Evolutionary conservation across 2,888 invertebrate genomes (phyloP).

Genomic region (Galerucella nymphaeae): DNA sequence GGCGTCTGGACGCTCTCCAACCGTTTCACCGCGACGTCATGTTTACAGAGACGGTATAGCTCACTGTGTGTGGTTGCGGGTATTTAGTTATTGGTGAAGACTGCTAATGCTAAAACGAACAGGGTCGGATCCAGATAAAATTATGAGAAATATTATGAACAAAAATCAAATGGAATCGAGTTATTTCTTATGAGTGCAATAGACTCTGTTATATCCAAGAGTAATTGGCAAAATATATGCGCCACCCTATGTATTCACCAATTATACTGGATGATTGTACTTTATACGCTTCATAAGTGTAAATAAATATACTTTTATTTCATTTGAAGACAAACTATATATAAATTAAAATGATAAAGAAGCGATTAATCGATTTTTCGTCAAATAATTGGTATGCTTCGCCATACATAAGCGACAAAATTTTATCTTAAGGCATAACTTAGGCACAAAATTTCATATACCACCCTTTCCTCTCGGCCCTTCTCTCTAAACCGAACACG

Average conservation of each 20-base stretch:
- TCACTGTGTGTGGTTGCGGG: slow-evolving; percentile 10
- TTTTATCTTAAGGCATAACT: slow-evolving; percentile 5
- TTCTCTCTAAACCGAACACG: background rate
- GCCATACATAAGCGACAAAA: background rate
- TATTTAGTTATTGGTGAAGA: slow-evolving; percentile 9
- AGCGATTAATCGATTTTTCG: background rate
- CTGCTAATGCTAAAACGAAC: background rate
- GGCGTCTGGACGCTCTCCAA: slow-evolving; percentile 61
- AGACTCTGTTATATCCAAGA: too few relatives aligned
- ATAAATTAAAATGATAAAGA: background rate
- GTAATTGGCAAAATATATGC: too few relatives aligned
- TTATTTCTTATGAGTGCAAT: too few relatives aligned
- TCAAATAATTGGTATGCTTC: background rate
- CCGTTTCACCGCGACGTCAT: slow-evolving; percentile 51
- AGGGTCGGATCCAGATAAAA: slow-evolving; percentile 5
- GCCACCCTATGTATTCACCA: too few relatives aligned
- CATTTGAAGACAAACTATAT: too few relatives aligned
- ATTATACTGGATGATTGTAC: too few relatives aligned
- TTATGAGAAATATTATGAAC: too few relatives aligned
- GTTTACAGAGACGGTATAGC: slow-evolving; percentile 17
- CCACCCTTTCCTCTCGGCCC: background rate
- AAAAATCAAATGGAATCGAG: too few relatives aligned
- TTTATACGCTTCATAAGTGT: too few relatives aligned
- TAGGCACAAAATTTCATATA: background rate
- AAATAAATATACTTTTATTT: too few relatives aligned